phyloP scores from a whole-genome alignment of 2,797 vertebrate genomes.

The Danio tinwini region DNA sequence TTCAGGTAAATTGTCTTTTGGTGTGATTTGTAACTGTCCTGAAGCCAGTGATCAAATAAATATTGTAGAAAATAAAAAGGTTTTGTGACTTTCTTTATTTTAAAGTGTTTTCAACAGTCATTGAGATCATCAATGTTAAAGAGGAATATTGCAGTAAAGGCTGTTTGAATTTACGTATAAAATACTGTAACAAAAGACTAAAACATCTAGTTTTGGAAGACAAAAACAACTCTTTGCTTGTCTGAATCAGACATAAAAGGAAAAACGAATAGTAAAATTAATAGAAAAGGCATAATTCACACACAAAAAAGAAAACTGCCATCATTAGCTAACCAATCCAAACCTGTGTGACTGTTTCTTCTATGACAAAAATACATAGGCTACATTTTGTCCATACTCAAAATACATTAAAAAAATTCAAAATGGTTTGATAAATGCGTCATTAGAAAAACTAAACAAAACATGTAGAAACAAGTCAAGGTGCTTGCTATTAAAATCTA shows the following conservation, averaged over 20 bases:
- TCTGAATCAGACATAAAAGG: neutral
- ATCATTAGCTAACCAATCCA: too few relatives aligned
- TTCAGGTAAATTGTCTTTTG: neutral
- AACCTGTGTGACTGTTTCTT: too few relatives aligned
- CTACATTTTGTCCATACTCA: too few relatives aligned
- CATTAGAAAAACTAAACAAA: neutral
- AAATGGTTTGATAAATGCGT: too few relatives aligned
- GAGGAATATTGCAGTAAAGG: neutral
- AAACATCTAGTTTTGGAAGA: neutral
- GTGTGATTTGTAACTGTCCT: neutral
- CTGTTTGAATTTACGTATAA: neutral
- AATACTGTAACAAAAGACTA: neutral
- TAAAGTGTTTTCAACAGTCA: neutral
- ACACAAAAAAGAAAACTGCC: too few relatives aligned
- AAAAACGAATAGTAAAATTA: neutral
- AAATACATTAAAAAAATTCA: too few relatives aligned
- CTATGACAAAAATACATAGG: too few relatives aligned
- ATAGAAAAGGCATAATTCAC: too few relatives aligned
- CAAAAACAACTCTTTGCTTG: too few relatives aligned
- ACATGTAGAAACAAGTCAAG: neutral
- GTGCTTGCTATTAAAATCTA: neutral
- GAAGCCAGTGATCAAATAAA: neutral
- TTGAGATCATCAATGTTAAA: neutral
- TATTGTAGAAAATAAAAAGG: neutral
- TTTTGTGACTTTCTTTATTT: neutral